Conservation (phyloP, 2,113 vertebrate genomes). For the Turdus rufiventris region DNA sequence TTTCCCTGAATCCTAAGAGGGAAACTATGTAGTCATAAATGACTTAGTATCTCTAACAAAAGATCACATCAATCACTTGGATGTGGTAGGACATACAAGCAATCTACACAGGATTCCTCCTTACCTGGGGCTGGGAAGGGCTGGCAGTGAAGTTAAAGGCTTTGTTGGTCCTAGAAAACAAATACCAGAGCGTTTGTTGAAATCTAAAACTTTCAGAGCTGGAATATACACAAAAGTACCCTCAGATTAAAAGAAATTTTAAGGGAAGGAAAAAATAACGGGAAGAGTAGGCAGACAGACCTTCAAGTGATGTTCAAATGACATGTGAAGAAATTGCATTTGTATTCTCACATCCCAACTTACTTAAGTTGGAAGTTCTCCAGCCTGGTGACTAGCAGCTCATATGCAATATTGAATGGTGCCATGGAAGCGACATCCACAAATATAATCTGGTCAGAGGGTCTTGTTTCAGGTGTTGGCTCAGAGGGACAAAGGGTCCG, state of each 20-base stretch:
- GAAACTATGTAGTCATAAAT: background rate
- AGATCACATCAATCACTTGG: background rate
- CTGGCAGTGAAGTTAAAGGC: conserved; percentile 78
- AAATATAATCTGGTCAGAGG: conserved; percentile 72
- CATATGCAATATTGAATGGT: conserved; percentile 67
- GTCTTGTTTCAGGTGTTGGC: conserved; percentile 60
- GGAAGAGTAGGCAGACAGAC: background rate
- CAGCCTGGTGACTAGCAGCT: conserved; percentile 74
- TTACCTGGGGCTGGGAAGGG: conserved; percentile 83
- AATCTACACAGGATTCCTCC: background rate
- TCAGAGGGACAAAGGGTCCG: conserved; percentile 79
- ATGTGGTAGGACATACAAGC: background rate
- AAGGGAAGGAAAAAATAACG: background rate
- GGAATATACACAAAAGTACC: background rate
- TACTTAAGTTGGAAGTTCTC: conserved; percentile 77
- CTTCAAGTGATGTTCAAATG: background rate
- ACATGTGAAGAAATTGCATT: background rate
- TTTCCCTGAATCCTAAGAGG: background rate
- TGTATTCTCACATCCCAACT: conserved; percentile 31
- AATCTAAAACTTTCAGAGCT: background rate
- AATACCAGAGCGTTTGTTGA: background rate
- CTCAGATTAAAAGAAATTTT: background rate
- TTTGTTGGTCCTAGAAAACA: conserved; percentile 71
- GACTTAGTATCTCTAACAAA: background rate
- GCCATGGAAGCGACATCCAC: conserved; percentile 79